Percentiles rank a stretch among this genome's conserved stretches.
phyloP scores from a whole-genome alignment of 2,797 vertebrate species.

The Syngnathus rostellatus region DNA sequence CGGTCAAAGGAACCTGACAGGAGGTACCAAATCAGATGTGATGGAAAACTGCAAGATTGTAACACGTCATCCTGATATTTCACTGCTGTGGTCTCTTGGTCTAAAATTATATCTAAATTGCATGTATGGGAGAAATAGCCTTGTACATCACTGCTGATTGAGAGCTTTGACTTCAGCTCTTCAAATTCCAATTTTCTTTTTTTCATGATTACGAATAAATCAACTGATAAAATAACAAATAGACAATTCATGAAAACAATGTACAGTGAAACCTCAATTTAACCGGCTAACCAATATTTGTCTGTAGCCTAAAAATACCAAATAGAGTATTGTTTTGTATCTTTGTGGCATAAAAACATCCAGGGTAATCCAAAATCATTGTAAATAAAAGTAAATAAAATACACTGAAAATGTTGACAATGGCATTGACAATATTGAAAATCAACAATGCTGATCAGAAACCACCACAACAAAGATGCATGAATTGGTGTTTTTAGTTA shows the following conservation, averaged over 20 bases:
- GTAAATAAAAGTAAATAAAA: too few species aligned
- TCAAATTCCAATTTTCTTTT: too few species aligned
- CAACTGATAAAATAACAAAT: too few species aligned
- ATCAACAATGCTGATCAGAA: conserved; percentile 4
- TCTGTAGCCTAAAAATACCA: too few species aligned
- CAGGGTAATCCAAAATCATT: too few species aligned
- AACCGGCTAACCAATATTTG: too few species aligned
- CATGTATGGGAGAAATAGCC: conserved; percentile 9
- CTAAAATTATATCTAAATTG: conserved; percentile 18
- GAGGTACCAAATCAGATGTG: conserved; percentile 23
- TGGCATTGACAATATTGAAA: neutral
- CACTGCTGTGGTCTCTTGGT: conserved; percentile 23
- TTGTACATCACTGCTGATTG: neutral
- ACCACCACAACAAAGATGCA: neutral
- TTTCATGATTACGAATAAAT: too few species aligned
- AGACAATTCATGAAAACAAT: too few species aligned
- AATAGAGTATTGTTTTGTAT: too few species aligned
- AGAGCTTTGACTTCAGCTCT: neutral
- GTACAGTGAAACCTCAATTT: too few species aligned
- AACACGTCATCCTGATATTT: conserved; percentile 26
- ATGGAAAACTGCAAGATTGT: conserved; percentile 44
- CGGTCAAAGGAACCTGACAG: conserved; percentile 38
- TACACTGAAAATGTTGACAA: too few species aligned
- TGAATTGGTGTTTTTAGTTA: neutral
- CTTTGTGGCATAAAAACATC: too few species aligned